These are phyloP conservation scores for Laterallus jamaicensis DNA, from an alignment of 2,113 vertebrate genomes.

Conservation along the genomic window DNA sequence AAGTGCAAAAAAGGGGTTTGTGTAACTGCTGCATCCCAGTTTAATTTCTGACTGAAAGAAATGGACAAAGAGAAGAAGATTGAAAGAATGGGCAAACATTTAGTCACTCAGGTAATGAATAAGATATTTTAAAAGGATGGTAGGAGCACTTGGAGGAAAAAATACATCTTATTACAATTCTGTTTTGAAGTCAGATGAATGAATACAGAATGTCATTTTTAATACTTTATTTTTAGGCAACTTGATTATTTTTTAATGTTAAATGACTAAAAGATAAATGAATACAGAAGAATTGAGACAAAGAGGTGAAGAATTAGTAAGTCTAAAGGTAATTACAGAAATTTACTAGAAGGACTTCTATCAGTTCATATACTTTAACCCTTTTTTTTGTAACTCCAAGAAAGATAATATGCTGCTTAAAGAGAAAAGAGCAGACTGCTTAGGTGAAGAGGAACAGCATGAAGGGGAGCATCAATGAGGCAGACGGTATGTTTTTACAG, in stretches of 20 bases:
- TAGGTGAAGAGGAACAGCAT: not conserved
- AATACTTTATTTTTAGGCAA: not conserved
- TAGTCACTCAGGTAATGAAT: not conserved
- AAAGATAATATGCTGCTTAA: not conserved
- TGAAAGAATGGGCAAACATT: not conserved
- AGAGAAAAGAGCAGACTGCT: not conserved
- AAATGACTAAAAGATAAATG: not conserved
- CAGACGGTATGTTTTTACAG: not conserved
- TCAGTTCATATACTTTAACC: not conserved
- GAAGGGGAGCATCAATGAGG: not conserved
- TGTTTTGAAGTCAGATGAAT: not conserved
- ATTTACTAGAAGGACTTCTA: not conserved
- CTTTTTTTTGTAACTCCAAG: not conserved
- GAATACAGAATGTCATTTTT: not conserved
- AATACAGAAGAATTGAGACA: not conserved
- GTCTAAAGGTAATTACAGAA: not conserved
- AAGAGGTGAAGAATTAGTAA: not conserved
- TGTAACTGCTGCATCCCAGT: not conserved
- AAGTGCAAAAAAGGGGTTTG: not conserved
- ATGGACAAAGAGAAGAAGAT: not conserved
- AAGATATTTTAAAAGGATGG: not conserved
- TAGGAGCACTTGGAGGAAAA: not conserved
- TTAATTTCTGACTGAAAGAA: not conserved
- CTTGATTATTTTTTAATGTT: not conserved
- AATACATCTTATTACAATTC: not conserved